Evolutionary conservation across 2,797 vertebrate genomes (phyloP), one percentile per base, ranked within the genome.

Genomic region (Balearica regulorum): DNA sequence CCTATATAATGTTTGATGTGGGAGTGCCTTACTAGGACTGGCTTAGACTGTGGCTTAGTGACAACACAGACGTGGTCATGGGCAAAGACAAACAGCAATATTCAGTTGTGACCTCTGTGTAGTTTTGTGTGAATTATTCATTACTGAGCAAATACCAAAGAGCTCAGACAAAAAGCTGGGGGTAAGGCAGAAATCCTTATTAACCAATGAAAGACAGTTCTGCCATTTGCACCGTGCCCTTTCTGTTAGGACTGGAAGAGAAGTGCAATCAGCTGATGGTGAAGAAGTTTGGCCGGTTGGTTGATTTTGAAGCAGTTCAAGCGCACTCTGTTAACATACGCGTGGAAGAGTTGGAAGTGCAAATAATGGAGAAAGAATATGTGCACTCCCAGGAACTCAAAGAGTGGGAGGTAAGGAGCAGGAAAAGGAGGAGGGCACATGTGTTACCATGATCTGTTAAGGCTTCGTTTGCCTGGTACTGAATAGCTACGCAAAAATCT

Each of bases 281-380:
- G 97, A 97, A 93, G 95, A 99, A 99, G 97, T 99, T 99, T 87
- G 99, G 99, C 65, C 98, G 96, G 31, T 75, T 98, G 89, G 98
- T 99, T 96, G 97, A 99, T 84, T 97, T 99, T 93, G 98, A 99
- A 93, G 98, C 98, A 46, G 97, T 99, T 89, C 99, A 98, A 97
- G 99, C 97, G 1, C 93, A 98, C 81, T 98, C 98, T 1, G 98
- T 98, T 61, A 99, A 98, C 91, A 97, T 97, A 70, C 97, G 28
- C 7, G 78, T 99, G 93, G 99, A 99, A 96, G 98, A 99, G 91
- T 94, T 99, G 84, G 98, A 97, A 96, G 98, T 99, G 78, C 98
- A 98, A 79, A 98, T 98, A 72, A 96, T 98, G 77, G 96, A 97
- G 83, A 97, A 97, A 51, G 98, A 99, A 46, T 69, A 95, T 2